Conservation (phyloP, 2,888 invertebrate genomes). For the Scaptomyza flava region DNA sequence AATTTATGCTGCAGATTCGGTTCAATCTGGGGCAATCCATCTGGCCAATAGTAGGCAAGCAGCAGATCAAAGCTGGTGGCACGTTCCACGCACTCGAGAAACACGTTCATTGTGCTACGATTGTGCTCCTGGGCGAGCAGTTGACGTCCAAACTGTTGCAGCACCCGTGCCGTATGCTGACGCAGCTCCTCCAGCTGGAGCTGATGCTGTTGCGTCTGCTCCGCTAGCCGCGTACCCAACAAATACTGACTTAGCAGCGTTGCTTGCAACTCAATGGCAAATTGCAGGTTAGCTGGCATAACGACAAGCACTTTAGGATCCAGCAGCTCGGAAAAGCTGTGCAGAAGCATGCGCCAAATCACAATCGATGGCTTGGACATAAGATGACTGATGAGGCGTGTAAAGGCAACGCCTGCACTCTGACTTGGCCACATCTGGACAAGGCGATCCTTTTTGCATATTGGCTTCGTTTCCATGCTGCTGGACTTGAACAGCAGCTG, state of each 20-base stretch:
- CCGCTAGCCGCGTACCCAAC: conserved; percentile 77
- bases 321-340: conserved; percentile 71
- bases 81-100: conserved; percentile 78
- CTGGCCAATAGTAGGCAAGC: conserved; percentile 79
- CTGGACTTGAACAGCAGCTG: conserved; percentile 16
- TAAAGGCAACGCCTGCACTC: conserved; percentile 78
- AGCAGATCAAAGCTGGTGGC: conserved; percentile 76
- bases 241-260: conserved; percentile 81
- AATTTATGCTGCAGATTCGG: conserved; percentile 59
- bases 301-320: not conserved
- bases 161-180: conserved; percentile 61
- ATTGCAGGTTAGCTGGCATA: conserved; percentile 66
- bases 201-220: conserved; percentile 80
- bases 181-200: conserved; percentile 64
- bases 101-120: conserved; percentile 81
- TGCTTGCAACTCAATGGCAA: conserved; percentile 80
- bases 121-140: conserved; percentile 81
- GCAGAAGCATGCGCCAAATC: conserved; percentile 82
- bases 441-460: conserved; percentile 26
- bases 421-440: conserved; percentile 76
- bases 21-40: conserved; percentile 57
- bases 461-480: too few species aligned
- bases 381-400: conserved; percentile 77
- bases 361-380: conserved; percentile 82
- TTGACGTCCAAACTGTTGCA: conserved; percentile 77